Percentiles rank a stretch among this genome's conserved stretches.
These are phyloP conservation scores for Indri indri DNA, from an alignment of 2,113 vertebrate genomes.

Conservation along the genomic window DNA sequence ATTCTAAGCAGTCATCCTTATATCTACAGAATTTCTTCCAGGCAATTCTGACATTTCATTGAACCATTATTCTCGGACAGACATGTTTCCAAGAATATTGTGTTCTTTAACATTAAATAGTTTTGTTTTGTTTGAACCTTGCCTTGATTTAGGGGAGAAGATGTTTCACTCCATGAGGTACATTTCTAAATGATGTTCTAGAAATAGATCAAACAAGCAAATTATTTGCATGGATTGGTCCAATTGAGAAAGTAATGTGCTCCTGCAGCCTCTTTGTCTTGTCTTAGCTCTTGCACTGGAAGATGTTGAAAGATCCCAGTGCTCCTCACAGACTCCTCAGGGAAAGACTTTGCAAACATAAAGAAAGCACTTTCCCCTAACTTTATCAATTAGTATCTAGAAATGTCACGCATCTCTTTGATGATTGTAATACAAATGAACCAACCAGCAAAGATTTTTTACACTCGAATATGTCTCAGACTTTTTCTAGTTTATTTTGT, in stretches of 20 bases:
- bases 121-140: conserved; percentile 31
- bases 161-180: conserved; percentile 39
- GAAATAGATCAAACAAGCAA: conserved; percentile 41
- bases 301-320: neutral
- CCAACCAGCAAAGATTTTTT: neutral
- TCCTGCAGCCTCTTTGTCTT: neutral
- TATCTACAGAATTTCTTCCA: neutral
- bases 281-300: neutral
- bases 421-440: neutral
- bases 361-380: neutral
- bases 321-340: neutral
- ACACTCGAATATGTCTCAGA: neutral
- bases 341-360: neutral
- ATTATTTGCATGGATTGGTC: conserved; percentile 13
- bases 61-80: neutral
- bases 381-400: neutral
- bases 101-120: conserved; percentile 32
- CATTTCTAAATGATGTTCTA: conserved; percentile 32
- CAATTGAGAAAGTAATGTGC: neutral
- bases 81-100: neutral
- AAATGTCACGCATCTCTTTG: neutral
- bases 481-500: neutral
- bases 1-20: neutral
- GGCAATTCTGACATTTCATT: neutral
- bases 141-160: neutral